Evolutionary conservation across 2,113 vertebrate genomes (phyloP).

Genomic region (Cricetomys ansorgei): DNA sequence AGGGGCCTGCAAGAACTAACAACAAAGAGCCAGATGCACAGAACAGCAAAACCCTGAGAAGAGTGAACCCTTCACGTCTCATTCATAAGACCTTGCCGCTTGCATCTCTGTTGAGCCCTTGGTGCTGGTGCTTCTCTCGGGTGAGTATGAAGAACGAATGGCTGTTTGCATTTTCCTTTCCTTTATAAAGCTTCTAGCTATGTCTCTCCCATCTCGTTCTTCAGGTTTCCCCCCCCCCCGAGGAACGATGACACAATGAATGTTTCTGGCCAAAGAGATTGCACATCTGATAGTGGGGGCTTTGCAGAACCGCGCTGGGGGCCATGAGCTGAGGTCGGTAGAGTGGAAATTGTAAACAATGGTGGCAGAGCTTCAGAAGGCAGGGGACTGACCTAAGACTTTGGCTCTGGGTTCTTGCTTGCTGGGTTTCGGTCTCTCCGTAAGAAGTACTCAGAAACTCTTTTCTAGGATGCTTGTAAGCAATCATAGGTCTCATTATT

Average conservation of each 20-base stretch:
- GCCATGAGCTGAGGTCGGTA: not conserved
- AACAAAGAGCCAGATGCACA: accelerated
- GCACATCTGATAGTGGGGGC: too few species aligned
- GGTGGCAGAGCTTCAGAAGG: not conserved
- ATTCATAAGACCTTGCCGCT: accelerated
- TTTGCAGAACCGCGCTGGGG: not conserved
- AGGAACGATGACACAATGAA: not conserved
- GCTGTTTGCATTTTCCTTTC: not conserved
- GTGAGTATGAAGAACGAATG: not conserved
- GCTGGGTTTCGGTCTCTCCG: not conserved
- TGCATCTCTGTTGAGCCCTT: not conserved
- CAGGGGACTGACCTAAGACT: not conserved
- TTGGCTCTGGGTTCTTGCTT: not conserved
- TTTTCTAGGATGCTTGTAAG: not conserved
- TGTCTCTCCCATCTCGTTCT: not conserved
- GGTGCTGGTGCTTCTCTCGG: accelerated
- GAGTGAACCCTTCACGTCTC: accelerated
- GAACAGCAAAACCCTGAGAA: accelerated
- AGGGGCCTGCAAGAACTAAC: not conserved
- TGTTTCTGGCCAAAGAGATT: not conserved
- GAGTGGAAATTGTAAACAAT: not conserved
- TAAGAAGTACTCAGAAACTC: not conserved
- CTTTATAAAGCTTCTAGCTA: not conserved
- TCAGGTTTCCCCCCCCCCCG: not conserved
- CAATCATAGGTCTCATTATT: not conserved